Evolutionary conservation across 2,797 vertebrate species (phyloP), one percentile per base, ranked within the genome.

Genomic region (Acanthis flammea): DNA sequence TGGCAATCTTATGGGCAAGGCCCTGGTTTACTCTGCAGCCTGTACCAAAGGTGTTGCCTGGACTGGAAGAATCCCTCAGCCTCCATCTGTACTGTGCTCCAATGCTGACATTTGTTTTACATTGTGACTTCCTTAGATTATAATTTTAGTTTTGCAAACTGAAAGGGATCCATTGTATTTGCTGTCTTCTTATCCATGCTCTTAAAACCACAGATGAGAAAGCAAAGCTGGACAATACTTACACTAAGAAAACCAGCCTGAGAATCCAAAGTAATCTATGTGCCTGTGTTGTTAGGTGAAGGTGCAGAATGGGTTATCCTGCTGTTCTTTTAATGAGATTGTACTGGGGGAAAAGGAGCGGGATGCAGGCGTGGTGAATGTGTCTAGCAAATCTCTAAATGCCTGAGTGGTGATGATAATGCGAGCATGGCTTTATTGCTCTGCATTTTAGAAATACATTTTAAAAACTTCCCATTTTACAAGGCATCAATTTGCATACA

Each of bases 281-380:
- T 91, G 35, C 73, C 37, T 3, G 0, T 6, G 30, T 86, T 78
- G 65, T 65, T 84, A 39, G 3, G 12, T 0, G 0, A 55, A 39
- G 50, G 7, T 28, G 81, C 28, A 19, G 92, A 94, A 91, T n/a
- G 62, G 33, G 65, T 87, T 94, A 77, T 67, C 68, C 73, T 90
- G 77, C 63, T 90, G 72, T 57, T 94, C 81, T 16, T 93, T 94
- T 92, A 93, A 88, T 87, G 60, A 96, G 86, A 84, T 82, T 70
- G 62, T 28, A 27, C 45, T 58, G 71, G 53, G 54, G 63, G 30
- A 10, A 70, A 87, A 73, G 39, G 44, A 54, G 53, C 21, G 1
- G 41, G 58, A 55, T 61, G 55, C 66, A 94, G 75, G 55, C 14
- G 0, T 68, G 66, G 89, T 5, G 12, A 89, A 87, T 77, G 72